Conservation (phyloP, 2,113 vertebrate genomes). For the Dicrurus megarhynchus region DNA sequence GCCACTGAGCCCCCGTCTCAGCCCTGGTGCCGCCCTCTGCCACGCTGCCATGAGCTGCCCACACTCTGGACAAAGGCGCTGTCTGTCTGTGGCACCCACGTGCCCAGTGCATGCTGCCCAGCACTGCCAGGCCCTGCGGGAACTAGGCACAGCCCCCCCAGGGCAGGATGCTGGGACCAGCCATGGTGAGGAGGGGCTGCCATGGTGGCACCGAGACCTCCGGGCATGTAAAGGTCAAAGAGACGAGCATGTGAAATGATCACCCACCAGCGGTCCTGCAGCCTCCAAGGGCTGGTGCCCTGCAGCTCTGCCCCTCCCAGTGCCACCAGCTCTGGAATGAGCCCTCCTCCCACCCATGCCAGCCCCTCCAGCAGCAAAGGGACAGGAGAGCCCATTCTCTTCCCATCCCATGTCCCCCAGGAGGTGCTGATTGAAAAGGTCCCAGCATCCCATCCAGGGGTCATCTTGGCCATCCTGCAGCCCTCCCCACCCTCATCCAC, state of each 20-base stretch:
- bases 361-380: not conserved
- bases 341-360: fast-evolving
- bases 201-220: fast-evolving
- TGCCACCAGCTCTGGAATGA: not conserved
- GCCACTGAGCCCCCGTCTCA: not conserved
- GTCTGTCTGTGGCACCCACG: not conserved
- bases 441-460: not conserved
- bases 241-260: not conserved
- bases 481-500: not conserved
- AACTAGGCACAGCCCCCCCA: fast-evolving
- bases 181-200: not conserved
- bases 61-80: not conserved
- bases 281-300: no score
- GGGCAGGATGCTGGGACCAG: not conserved
- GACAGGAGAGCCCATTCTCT: not conserved
- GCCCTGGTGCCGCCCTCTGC: not conserved
- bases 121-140: not conserved
- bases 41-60: not conserved
- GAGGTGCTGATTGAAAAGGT: not conserved
- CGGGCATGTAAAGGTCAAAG: not conserved
- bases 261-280: not conserved
- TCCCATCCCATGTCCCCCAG: not conserved
- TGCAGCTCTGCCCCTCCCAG: not conserved
- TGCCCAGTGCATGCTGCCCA: fast-evolving
- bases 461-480: not conserved